phyloP scores from a whole-genome alignment of 2,888 invertebrate species.

The Pogonocherus hispidulus region DNA sequence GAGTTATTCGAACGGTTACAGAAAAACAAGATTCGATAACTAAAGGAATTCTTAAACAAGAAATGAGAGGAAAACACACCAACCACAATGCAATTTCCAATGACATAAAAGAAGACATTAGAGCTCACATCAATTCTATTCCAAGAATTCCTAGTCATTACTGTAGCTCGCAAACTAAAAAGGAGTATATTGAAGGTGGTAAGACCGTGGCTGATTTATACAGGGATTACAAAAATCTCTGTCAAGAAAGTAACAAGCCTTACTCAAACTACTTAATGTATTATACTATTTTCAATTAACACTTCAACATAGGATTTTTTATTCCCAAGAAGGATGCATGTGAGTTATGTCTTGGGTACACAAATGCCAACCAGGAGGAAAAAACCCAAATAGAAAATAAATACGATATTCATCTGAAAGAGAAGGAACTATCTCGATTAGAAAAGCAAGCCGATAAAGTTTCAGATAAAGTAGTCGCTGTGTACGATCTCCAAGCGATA shows the following conservation, averaged over 20 bases:
- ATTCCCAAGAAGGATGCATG: conserved; percentile 21
- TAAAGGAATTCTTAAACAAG: not conserved
- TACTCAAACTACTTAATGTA: not conserved
- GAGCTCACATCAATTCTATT: not conserved
- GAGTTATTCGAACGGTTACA: conserved; percentile 8
- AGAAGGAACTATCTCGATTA: conserved; percentile 30
- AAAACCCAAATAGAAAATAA: conserved; percentile 19
- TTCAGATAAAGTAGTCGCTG: conserved; percentile 6
- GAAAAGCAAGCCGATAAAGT: conserved; percentile 34
- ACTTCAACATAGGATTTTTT: conserved; percentile 17
- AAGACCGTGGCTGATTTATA: conserved; percentile 9
- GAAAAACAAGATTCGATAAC: not conserved
- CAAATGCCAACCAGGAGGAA: conserved; percentile 9
- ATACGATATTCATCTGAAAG: conserved; percentile 20
- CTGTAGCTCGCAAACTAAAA: not conserved
- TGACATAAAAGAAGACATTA: not conserved
- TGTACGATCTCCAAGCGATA: conserved; percentile 51
- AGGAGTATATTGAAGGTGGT: not conserved
- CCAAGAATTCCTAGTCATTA: conserved; percentile 10
- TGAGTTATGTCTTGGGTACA: conserved; percentile 18
- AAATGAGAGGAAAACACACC: conserved; percentile 1
- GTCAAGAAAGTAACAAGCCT: not conserved
- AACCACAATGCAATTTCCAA: not conserved
- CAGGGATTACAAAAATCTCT: not conserved
- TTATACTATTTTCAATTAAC: not conserved